Percentiles rank a stretch among this genome's conserved stretches.
phyloP scores from a whole-genome alignment of 2,888 invertebrate genomes.

The Schizotus pectinicornis region DNA sequence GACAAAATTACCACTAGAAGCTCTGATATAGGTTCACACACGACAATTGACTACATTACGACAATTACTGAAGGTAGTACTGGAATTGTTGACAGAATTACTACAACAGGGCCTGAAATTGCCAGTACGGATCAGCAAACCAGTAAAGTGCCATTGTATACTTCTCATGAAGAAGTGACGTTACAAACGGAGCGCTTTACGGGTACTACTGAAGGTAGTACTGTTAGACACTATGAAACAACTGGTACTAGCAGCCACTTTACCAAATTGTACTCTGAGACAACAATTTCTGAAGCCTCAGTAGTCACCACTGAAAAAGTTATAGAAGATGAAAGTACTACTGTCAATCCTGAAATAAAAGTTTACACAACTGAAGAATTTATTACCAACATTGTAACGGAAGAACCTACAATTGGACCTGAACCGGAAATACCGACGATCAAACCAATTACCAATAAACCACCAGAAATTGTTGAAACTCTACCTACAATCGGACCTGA shows the following conservation, averaged over 20 bases:
- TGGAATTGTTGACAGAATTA: not conserved
- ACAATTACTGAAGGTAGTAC: conserved; percentile 10
- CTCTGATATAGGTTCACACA: not conserved
- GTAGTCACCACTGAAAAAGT: not conserved
- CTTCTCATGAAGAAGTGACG: not conserved
- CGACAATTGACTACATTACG: not conserved
- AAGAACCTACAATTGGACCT: not conserved
- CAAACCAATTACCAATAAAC: not conserved
- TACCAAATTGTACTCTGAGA: not conserved
- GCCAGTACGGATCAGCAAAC: not conserved
- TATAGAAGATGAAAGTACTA: not conserved
- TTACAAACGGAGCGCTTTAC: not conserved
- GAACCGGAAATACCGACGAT: not conserved
- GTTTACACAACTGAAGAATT: not conserved
- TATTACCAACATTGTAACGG: not conserved
- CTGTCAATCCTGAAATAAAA: not conserved
- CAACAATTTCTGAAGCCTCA: not conserved
- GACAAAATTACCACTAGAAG: no score
- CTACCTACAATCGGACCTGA: conserved; percentile 3
- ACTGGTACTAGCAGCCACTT: not conserved
- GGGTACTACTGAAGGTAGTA: not conserved
- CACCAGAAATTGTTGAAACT: conserved; percentile 7
- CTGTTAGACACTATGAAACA: not conserved
- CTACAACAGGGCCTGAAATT: not conserved
- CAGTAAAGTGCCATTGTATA: not conserved